A percentile compares a stretch with the other conserved stretches of the same genome.
Conservation (phyloP, 1,140 invertebrate species). For the Brachionus rubens region DNA sequence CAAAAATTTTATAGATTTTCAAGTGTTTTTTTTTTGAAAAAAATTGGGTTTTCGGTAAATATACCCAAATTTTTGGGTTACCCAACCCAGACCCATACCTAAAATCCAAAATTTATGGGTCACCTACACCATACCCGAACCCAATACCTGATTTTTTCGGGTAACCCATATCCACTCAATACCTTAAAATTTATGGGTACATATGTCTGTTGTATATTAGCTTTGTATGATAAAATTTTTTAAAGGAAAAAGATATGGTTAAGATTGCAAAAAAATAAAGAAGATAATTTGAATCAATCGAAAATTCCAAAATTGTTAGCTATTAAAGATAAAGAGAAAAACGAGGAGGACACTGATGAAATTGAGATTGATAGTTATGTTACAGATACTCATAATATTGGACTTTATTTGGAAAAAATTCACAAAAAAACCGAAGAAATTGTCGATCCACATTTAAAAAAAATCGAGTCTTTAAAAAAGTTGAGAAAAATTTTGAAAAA, state of each 20-base stretch:
- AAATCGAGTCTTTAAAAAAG: constrained; percentile 51
- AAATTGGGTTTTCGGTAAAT: no score
- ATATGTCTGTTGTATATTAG: no score
- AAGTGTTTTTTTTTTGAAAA: no score
- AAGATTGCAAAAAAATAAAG: constrained; percentile 6
- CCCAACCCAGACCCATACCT: no score
- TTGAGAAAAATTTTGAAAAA: constrained; percentile 54
- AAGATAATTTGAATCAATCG: not conserved
- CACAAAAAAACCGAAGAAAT: constrained; percentile 52
- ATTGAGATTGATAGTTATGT: constrained; percentile 45
- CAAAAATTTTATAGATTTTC: no score
- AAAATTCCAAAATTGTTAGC: not conserved
- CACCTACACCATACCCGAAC: no score
- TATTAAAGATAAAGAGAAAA: constrained; percentile 36
- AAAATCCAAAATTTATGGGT: no score
- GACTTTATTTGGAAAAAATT: constrained; percentile 53
- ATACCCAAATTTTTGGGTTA: no score
- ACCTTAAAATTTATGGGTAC: no score
- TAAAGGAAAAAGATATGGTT: not conserved
- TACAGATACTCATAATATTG: constrained; percentile 53
- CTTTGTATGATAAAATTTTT: not conserved
- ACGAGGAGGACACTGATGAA: not conserved
- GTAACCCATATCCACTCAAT: no score
- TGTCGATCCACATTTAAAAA: constrained; percentile 51
- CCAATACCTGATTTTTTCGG: no score